Conservation (phyloP, 2,797 vertebrate species). For the Babyrousa celebensis region DNA sequence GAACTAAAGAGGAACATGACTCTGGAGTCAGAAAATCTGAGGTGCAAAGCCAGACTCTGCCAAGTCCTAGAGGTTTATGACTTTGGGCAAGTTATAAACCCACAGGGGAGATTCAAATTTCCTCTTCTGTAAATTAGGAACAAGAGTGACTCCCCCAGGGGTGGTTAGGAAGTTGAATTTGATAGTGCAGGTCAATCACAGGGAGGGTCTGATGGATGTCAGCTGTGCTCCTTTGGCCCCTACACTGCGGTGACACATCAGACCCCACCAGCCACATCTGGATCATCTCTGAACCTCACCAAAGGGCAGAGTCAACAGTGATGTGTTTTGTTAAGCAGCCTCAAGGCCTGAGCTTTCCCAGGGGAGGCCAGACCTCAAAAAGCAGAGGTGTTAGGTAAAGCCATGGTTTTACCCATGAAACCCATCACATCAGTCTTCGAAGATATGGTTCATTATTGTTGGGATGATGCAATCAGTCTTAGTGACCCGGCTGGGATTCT, state of each 20-base stretch:
- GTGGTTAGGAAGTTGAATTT: neutral
- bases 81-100: neutral
- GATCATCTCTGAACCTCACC: neutral
- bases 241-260: rapidly evolving
- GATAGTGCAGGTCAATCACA: neutral
- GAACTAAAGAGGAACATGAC: neutral
- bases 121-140: neutral
- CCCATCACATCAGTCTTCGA: conserved; percentile 40
- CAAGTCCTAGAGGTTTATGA: neutral
- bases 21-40: neutral
- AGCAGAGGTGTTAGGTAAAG: neutral
- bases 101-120: neutral
- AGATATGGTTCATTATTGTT: conserved; percentile 67
- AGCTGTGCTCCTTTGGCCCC: neutral
- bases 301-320: neutral
- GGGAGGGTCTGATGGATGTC: neutral
- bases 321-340: neutral
- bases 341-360: conserved; percentile 1
- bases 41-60: neutral
- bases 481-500: conserved; percentile 62
- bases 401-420: conserved; percentile 51
- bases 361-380: neutral
- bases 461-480: conserved; percentile 67
- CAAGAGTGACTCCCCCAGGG: neutral
- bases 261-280: neutral